Conservation (phyloP, 2,113 vertebrate genomes). For the Vulpes lagopus region DNA sequence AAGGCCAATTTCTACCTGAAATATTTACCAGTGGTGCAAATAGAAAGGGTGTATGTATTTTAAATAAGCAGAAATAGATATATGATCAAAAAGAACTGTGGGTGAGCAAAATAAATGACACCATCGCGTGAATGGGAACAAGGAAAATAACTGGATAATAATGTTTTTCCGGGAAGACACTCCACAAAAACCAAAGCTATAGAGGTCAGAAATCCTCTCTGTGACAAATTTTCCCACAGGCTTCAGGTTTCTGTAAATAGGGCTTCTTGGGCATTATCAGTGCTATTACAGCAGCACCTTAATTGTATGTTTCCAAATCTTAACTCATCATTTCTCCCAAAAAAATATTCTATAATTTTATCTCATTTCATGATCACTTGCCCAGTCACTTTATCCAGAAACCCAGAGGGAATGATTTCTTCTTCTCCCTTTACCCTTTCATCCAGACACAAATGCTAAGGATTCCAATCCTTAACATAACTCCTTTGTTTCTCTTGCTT, state of each 20-base stretch:
- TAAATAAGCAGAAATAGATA: not conserved
- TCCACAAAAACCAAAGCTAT: not conserved
- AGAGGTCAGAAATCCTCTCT: not conserved
- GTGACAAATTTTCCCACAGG: not conserved
- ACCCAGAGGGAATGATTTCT: not conserved
- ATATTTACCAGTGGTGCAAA: not conserved
- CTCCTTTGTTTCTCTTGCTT: not conserved
- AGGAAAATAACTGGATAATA: not conserved
- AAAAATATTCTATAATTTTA: not conserved
- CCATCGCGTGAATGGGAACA: not conserved
- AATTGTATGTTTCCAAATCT: not conserved
- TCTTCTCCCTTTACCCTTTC: not conserved
- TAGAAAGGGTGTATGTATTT: not conserved
- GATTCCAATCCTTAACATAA: not conserved
- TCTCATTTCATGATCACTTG: not conserved
- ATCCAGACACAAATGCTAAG: not conserved
- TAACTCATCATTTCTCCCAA: not conserved
- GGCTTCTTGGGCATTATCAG: not conserved
- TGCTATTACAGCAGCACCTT: not conserved
- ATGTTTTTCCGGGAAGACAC: not conserved
- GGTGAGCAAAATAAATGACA: not conserved
- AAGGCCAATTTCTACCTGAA: not conserved
- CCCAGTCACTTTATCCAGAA: not conserved
- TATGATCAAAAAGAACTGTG: not conserved
- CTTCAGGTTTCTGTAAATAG: not conserved